Evolutionary conservation across 2,797 vertebrate genomes (phyloP).

Genomic region (Trachops cirrhosus): DNA sequence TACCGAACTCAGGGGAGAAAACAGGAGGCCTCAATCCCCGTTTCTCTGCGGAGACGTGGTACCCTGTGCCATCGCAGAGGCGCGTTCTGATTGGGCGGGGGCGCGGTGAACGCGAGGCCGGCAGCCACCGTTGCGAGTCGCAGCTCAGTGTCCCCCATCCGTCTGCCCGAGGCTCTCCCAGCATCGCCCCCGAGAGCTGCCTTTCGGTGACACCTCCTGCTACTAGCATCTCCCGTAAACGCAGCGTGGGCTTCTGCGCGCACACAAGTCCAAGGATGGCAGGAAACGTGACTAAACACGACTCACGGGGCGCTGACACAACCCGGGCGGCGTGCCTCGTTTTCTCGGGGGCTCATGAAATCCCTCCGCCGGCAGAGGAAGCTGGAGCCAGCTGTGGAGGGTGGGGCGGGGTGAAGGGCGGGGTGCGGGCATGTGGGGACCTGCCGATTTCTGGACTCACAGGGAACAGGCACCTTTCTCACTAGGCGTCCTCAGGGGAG

Average conservation of each 20-base stretch:
- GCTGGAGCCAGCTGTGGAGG: background rate
- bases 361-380: background rate
- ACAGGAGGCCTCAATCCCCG: background rate
- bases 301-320: background rate
- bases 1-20: background rate
- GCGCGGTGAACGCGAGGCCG: accelerated
- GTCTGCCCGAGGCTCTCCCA: background rate
- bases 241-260: background rate
- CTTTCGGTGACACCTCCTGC: background rate
- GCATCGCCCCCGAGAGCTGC: background rate
- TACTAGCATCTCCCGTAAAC: background rate
- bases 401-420: too few species aligned
- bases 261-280: background rate
- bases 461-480: accelerated
- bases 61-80: accelerated
- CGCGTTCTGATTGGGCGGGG: accelerated
- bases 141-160: too few species aligned
- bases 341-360: background rate
- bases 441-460: background rate
- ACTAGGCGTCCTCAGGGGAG: accelerated
- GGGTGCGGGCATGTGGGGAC: accelerated
- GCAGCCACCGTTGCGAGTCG: accelerated
- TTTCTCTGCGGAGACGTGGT: background rate
- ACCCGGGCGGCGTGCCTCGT: background rate
- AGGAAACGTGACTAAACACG: background rate